A percentile compares a stretch with the other conserved stretches of the same genome.
Evolutionary conservation across 2,888 invertebrate species (phyloP).

Genomic region (Papilio demoleus): DNA sequence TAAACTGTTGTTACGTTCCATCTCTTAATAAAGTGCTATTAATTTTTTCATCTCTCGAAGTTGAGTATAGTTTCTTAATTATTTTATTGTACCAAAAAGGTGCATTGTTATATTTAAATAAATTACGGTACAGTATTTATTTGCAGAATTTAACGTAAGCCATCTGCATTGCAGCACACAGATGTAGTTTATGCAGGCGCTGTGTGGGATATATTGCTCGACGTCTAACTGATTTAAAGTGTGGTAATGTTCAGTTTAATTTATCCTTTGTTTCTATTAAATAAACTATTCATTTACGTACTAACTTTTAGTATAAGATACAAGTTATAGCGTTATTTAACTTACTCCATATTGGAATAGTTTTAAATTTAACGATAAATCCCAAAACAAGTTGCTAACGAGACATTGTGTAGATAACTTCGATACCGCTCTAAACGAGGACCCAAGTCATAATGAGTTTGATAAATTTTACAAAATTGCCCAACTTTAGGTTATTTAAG

Average conservation of each 20-base stretch:
- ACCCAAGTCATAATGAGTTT: constrained; percentile 19
- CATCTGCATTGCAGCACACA: constrained; percentile 30
- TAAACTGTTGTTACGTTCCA: too few relatives aligned
- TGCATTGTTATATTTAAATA: neutral
- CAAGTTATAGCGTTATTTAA: too few relatives aligned
- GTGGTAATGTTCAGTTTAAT: constrained; percentile 25
- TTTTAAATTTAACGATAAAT: constrained; percentile 2
- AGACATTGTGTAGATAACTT: constrained; percentile 18
- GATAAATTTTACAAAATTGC: constrained; percentile 31
- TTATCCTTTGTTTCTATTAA: constrained; percentile 5
- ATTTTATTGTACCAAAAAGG: too few relatives aligned
- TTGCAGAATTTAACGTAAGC: constrained; percentile 5
- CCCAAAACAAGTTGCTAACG: constrained; percentile 16
- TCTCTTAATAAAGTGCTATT: too few relatives aligned
- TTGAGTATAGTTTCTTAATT: too few relatives aligned
- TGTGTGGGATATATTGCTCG: constrained; percentile 17
- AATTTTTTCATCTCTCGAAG: too few relatives aligned
- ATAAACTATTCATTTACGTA: neutral
- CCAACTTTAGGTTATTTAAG: constrained; percentile 15
- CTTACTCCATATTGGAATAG: constrained; percentile 13
- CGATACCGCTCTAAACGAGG: constrained; percentile 1
- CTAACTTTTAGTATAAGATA: neutral
- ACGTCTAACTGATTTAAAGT: constrained; percentile 12
- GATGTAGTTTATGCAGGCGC: constrained; percentile 11
- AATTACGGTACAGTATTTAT: neutral